phyloP scores from a whole-genome alignment of 2,888 invertebrate species.

The Spilosoma lubricipeda region DNA sequence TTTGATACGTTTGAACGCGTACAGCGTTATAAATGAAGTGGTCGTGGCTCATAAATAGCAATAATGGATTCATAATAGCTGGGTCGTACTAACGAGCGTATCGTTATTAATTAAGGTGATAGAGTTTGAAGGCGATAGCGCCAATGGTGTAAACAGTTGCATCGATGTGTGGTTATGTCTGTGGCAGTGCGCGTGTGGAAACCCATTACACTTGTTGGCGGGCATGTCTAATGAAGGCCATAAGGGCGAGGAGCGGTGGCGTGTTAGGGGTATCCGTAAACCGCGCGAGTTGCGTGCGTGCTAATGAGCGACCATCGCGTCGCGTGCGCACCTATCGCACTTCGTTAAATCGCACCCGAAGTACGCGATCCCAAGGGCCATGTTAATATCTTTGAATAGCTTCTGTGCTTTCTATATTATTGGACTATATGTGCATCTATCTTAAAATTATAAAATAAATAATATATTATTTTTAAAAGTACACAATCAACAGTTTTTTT shows the following conservation, averaged over 20 bases:
- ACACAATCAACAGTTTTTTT: too few relatives aligned
- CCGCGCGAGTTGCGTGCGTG: slow-evolving; percentile 72
- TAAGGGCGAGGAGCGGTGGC: slow-evolving; percentile 47
- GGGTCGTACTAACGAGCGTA: slow-evolving; percentile 51
- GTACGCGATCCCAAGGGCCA: slow-evolving; percentile 59
- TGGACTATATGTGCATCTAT: slow-evolving; percentile 46
- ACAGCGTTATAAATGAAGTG: slow-evolving; percentile 27
- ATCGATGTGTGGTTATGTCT: slow-evolving; percentile 27
- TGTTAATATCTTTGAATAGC: slow-evolving; percentile 65
- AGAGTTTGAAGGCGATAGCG: slow-evolving; percentile 50
- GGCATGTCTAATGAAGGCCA: slow-evolving; percentile 72
- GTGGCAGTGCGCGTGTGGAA: slow-evolving; percentile 59
- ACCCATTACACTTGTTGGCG: slow-evolving; percentile 67
- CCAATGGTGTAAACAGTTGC: slow-evolving; percentile 45
- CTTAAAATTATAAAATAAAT: slow-evolving; percentile 18
- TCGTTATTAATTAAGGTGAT: slow-evolving; percentile 51
- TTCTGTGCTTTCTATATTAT: slow-evolving; percentile 47
- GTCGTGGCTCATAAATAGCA: slow-evolving; percentile 23
- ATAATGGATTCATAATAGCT: slow-evolving; percentile 50
- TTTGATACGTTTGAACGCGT: slow-evolving; percentile 46
- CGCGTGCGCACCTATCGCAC: slow-evolving; percentile 79
- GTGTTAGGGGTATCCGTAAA: slow-evolving; percentile 44
- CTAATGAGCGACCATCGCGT: slow-evolving; percentile 82
- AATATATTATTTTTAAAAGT: neutral
- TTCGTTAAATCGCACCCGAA: slow-evolving; percentile 76